Evolutionary conservation across 2,888 invertebrate species (phyloP).

Genomic region (Drosophila nigritarsus): DNA sequence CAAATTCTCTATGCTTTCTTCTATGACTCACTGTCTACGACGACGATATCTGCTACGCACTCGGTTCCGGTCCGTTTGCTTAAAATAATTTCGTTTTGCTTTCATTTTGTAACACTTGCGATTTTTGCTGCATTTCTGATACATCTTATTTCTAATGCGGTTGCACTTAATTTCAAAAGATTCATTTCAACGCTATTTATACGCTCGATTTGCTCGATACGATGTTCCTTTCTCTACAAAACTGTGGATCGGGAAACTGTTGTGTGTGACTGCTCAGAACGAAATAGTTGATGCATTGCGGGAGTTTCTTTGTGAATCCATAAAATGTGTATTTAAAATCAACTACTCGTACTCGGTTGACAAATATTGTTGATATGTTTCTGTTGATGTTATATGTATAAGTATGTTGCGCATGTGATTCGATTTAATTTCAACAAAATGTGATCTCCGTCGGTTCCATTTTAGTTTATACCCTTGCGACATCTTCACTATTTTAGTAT

Average conservation of each 20-base stretch:
- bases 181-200: slow-evolving; percentile 14
- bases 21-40: slow-evolving; percentile 44
- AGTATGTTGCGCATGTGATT: slow-evolving; percentile 44
- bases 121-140: slow-evolving; percentile 32
- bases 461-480: slow-evolving; percentile 15
- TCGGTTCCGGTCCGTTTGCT: slow-evolving; percentile 39
- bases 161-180: slow-evolving; percentile 20
- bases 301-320: slow-evolving; percentile 4
- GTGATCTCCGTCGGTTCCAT: slow-evolving; percentile 13
- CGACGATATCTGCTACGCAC: slow-evolving; percentile 19
- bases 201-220: slow-evolving; percentile 26
- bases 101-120: slow-evolving; percentile 32
- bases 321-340: slow-evolving; percentile 27
- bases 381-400: slow-evolving; percentile 62
- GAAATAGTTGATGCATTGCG: slow-evolving; percentile 19
- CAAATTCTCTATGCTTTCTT: slow-evolving; percentile 63
- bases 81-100: slow-evolving; percentile 46
- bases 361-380: slow-evolving; percentile 74
- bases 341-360: slow-evolving; percentile 55
- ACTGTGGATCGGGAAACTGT: slow-evolving; percentile 27
- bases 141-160: slow-evolving; percentile 49
- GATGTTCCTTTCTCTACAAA: slow-evolving; percentile 18
- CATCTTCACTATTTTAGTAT: slow-evolving; percentile 26
- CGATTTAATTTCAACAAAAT: slow-evolving; percentile 39
- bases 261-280: slow-evolving; percentile 29